These are phyloP conservation scores for Drosophila arawakana DNA, from an alignment of 1,140 invertebrate species.

Conservation along the genomic window DNA sequence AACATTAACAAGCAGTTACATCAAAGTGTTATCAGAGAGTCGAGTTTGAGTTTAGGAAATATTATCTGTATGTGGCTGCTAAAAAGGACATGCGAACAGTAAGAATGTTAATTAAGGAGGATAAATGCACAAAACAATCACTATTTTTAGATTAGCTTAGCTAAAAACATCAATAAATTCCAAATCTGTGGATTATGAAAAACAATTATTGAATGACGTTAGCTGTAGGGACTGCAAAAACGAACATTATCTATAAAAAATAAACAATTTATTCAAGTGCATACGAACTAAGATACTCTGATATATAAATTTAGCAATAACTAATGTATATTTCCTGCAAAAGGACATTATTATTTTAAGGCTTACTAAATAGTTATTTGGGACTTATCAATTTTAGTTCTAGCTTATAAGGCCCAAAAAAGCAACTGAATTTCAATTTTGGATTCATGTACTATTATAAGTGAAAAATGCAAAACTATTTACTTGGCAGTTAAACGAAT, in stretches of 20 bases:
- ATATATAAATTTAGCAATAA: conserved; percentile 30
- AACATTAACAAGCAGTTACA: conserved; percentile 48
- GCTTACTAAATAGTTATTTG: conserved; percentile 18
- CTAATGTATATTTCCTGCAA: conserved; percentile 39
- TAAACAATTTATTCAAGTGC: not conserved
- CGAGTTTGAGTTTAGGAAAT: conserved; percentile 21
- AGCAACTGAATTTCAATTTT: conserved; percentile 45
- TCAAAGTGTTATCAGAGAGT: conserved; percentile 51
- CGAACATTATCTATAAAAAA: conserved; percentile 29
- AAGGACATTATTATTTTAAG: not conserved
- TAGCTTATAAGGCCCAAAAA: conserved; percentile 28
- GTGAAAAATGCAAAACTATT: conserved; percentile 50
- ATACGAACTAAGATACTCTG: conserved; percentile 15
- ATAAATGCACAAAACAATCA: conserved; percentile 82
- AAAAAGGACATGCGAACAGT: conserved; percentile 31
- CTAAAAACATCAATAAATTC: conserved; percentile 40
- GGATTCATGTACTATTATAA: conserved; percentile 45
- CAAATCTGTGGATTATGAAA: conserved; percentile 14
- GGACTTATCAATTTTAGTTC: conserved; percentile 42
- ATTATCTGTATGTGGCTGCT: conserved; percentile 24
- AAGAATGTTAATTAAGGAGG: conserved; percentile 40
- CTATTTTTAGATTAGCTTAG: conserved; percentile 77
- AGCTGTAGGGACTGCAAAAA: conserved; percentile 31
- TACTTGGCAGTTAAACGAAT: conserved; percentile 71
- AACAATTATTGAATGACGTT: conserved; percentile 5